These are phyloP conservation scores for Napeogenes sylphis DNA, from an alignment of 2,888 invertebrate genomes.

Conservation along the genomic window DNA sequence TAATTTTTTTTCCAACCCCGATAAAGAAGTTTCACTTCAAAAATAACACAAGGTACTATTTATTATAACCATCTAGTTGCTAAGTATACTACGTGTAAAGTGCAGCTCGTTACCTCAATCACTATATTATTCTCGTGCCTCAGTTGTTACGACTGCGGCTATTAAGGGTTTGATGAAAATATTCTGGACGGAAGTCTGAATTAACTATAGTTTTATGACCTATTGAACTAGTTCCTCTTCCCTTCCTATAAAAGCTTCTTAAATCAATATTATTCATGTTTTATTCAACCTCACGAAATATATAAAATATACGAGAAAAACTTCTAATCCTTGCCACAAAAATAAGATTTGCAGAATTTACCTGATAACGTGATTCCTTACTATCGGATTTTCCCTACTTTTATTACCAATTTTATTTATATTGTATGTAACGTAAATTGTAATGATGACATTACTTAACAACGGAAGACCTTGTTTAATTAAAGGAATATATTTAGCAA, in stretches of 20 bases:
- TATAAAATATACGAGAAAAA: no score
- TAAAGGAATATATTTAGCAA: no score
- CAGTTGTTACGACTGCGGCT: slow-evolving; percentile 3
- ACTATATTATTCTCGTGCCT: slow-evolving; percentile 1
- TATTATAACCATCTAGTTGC: neutral
- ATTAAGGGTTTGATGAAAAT: neutral
- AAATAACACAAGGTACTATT: no score
- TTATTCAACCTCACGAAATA: neutral
- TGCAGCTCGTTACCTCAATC: neutral
- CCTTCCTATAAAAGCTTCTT: neutral
- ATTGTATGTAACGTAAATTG: no score
- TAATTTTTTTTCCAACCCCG: no score
- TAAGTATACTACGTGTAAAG: neutral
- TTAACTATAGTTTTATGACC: neutral
- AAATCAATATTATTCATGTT: neutral
- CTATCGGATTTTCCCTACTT: no score
- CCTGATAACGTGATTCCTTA: neutral
- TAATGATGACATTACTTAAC: no score
- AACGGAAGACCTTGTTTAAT: no score
- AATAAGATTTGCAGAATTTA: neutral
- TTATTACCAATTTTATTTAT: no score
- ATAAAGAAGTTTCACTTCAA: no score
- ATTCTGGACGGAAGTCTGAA: neutral
- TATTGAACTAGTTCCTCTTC: neutral
- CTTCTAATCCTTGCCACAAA: no score